These are phyloP conservation scores for Benitochromis conjunctus DNA, from an alignment of 2,113 vertebrate species.

Conservation along the genomic window DNA sequence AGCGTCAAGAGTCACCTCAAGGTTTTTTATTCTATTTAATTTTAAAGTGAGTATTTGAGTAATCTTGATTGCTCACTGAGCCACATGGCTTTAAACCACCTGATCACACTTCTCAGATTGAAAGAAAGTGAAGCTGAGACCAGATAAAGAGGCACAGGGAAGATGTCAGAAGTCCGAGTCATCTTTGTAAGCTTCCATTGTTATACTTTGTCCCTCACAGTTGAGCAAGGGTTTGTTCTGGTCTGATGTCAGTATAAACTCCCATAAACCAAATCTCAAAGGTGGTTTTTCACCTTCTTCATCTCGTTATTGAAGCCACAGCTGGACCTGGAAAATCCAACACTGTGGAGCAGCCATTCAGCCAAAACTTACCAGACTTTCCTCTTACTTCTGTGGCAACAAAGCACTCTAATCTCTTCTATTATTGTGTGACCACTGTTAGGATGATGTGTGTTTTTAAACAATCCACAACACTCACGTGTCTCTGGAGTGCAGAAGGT, in stretches of 20 bases:
- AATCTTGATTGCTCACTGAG: neutral
- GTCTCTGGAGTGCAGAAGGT: constrained; percentile 69
- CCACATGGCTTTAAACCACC: neutral
- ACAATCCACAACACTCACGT: constrained; percentile 37
- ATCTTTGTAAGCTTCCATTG: no score
- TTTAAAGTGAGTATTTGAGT: neutral
- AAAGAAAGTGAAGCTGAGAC: neutral
- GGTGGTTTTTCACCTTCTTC: no score
- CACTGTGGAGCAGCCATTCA: neutral
- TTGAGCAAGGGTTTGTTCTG: no score
- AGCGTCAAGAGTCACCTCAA: neutral
- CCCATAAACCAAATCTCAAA: neutral
- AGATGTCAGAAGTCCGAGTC: neutral
- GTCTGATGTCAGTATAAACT: neutral
- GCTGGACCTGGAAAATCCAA: neutral
- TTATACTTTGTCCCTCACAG: neutral
- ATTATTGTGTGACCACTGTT: neutral
- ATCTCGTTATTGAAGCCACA: neutral
- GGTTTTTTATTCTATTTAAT: neutral
- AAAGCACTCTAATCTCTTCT: neutral
- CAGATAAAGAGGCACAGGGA: neutral
- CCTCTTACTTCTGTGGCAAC: neutral
- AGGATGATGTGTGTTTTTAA: neutral
- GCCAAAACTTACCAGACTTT: neutral
- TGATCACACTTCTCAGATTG: neutral